These are phyloP conservation scores for Neodiprion lecontei DNA, from an alignment of 1,140 invertebrate species.

Conservation along the genomic window DNA sequence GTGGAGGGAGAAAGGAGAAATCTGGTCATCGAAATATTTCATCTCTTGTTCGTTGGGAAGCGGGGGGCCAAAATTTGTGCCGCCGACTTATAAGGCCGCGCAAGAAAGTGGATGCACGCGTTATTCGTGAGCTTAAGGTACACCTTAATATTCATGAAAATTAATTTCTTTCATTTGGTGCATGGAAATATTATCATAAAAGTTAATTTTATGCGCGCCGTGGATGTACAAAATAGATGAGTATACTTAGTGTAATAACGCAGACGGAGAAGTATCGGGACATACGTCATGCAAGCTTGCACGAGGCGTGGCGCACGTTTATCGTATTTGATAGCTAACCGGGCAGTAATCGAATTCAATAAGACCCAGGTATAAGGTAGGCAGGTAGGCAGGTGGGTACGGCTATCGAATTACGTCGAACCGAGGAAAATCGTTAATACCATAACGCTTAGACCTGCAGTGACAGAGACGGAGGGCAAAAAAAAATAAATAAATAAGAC, in stretches of 20 bases:
- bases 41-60: too few relatives aligned
- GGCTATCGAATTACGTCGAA: not conserved
- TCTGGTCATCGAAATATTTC: too few relatives aligned
- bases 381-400: too few relatives aligned
- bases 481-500: not conserved
- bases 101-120: too few relatives aligned
- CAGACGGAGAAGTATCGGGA: not conserved
- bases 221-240: not conserved
- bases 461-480: not conserved
- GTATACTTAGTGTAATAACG: not conserved
- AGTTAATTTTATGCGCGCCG: not conserved
- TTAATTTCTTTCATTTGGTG: too few relatives aligned
- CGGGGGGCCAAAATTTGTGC: too few relatives aligned
- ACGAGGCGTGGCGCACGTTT: not conserved
- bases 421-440: slow-evolving; percentile 7
- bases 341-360: slow-evolving; percentile 3
- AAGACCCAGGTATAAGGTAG: not conserved
- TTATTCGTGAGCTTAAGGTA: too few relatives aligned
- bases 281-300: not conserved
- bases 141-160: too few relatives aligned
- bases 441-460: not conserved
- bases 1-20: too few relatives aligned
- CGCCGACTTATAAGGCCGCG: too few relatives aligned
- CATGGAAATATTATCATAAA: too few relatives aligned
- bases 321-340: slow-evolving; percentile 3